Evolutionary conservation across 2,888 invertebrate genomes (phyloP).

Genomic region (Apantesis nais): DNA sequence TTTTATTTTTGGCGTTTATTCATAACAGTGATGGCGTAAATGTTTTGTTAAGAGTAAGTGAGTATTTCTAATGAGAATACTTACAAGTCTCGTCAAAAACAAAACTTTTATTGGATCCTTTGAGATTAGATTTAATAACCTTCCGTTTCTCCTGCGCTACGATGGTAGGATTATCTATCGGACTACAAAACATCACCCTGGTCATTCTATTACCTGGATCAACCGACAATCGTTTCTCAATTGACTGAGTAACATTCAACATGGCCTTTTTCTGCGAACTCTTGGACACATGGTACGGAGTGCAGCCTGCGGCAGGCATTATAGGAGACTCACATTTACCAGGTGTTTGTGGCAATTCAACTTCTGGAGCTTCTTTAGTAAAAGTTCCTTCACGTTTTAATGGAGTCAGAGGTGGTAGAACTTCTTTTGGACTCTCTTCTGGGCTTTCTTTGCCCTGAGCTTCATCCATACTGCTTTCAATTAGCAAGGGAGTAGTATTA

Average conservation of each 20-base stretch:
- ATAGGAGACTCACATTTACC: slow-evolving; percentile 54
- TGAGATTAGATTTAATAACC: slow-evolving; percentile 79
- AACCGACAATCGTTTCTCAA: slow-evolving; percentile 65
- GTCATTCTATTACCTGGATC: slow-evolving; percentile 59
- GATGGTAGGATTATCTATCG: slow-evolving; percentile 61
- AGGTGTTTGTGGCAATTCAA: slow-evolving; percentile 52
- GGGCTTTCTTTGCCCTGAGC: slow-evolving; percentile 40
- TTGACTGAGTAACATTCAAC: slow-evolving; percentile 71
- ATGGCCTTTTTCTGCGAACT: slow-evolving; percentile 55
- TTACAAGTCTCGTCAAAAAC: slow-evolving; percentile 73
- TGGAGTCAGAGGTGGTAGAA: slow-evolving; percentile 47
- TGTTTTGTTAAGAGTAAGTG: neutral
- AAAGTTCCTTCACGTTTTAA: slow-evolving; percentile 77
- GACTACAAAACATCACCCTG: slow-evolving; percentile 80
- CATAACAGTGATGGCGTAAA: too few species aligned
- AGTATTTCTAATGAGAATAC: slow-evolving; percentile 29
- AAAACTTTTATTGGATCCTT: slow-evolving; percentile 81
- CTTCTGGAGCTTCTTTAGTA: slow-evolving; percentile 67
- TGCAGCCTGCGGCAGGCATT: slow-evolving; percentile 67
- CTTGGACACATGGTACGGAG: slow-evolving; percentile 65
- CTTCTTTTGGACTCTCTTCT: neutral
- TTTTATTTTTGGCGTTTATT: too few species aligned
- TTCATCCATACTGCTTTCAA: slow-evolving; percentile 75
- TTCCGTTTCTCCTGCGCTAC: slow-evolving; percentile 65
- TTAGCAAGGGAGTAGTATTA: slow-evolving; percentile 68